Evolutionary conservation across 1,140 invertebrate species (phyloP), one percentile per base, ranked within the genome.

Genomic region (Bombus pyrosoma): DNA sequence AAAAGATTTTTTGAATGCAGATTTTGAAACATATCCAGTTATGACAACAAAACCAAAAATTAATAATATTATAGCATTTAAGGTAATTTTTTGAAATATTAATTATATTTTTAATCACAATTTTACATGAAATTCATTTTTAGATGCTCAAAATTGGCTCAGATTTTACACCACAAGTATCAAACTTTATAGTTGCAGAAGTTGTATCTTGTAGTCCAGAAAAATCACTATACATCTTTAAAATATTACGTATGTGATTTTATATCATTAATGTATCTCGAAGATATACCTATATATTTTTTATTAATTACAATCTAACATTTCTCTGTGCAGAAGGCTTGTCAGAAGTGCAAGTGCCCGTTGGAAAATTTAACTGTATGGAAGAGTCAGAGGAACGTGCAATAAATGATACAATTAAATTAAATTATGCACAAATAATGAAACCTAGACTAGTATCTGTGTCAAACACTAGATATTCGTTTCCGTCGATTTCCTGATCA

Each of bases 341-440:
- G 39, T 64, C 77, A 13, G 87, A 89, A 37, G 74, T 90, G 6
- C 87, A 94, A 73, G 81, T 91, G 22, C 93, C 93, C 10, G 66
- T 89, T 34, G 93, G 93, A 39, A 93, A 93, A 82, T 92, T 93
- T 62, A 74, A 89, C 18, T 25, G 92, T 41, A 66, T 78, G 18
- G 76, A 89, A 34, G 85, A 91, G 10, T 74, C 88, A 4, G 73
- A 78, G 41, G 68, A 90, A 62, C 32, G 13, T 94, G 62, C 62
- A 25, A 1, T 77, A 32, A 97, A 97, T 76, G 97, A 97, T 47
- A 97, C 95, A 32, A 96, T 96, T 74, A 95, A 92, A 76, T 92
- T 92, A 95, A 98, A 97, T 93, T 97, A 97, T 84, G 96, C 96
- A 93, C 98, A 98, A 89, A 96, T 96, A 47, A 81, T 76, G 18